phyloP scores from a whole-genome alignment of 2,797 vertebrate species.

The Lepidocolaptes lacrymiger region DNA sequence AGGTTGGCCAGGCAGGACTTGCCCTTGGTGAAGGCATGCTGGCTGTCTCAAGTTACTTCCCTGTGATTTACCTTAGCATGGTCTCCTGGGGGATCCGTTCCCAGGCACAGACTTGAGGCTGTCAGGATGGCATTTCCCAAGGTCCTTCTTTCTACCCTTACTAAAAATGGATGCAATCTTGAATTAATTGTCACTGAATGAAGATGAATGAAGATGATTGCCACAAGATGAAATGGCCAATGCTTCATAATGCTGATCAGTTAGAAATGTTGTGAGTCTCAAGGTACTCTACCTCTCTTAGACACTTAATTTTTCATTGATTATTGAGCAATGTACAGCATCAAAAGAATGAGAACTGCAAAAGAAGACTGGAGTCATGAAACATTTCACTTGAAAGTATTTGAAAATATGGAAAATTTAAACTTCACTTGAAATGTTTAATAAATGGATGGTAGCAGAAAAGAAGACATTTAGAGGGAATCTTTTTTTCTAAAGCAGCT shows the following conservation, averaged over 20 bases:
- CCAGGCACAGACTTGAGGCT: not conserved
- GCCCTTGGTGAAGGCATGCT: not conserved
- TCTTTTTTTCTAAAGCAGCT: slow-evolving; percentile 20
- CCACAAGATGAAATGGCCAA: not conserved
- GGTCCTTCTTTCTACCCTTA: not conserved
- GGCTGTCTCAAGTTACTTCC: accelerated
- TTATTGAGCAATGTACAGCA: not conserved
- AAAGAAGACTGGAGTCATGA: not conserved
- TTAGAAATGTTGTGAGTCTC: not conserved
- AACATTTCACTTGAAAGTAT: not conserved
- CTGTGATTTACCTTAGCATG: not conserved
- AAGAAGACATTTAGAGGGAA: not conserved
- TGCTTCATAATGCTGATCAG: not conserved
- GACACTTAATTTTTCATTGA: not conserved
- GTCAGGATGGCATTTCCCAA: not conserved
- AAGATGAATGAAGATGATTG: too few relatives aligned
- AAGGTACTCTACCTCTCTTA: not conserved
- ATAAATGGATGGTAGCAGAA: not conserved
- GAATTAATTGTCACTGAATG: not conserved
- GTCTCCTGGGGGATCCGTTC: not conserved
- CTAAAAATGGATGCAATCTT: not conserved
- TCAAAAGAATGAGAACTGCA: not conserved
- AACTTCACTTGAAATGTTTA: not conserved
- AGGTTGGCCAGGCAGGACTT: not conserved
- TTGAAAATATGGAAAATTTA: not conserved